phyloP scores from a whole-genome alignment of 2,888 invertebrate species.

The Plusia festucae region DNA sequence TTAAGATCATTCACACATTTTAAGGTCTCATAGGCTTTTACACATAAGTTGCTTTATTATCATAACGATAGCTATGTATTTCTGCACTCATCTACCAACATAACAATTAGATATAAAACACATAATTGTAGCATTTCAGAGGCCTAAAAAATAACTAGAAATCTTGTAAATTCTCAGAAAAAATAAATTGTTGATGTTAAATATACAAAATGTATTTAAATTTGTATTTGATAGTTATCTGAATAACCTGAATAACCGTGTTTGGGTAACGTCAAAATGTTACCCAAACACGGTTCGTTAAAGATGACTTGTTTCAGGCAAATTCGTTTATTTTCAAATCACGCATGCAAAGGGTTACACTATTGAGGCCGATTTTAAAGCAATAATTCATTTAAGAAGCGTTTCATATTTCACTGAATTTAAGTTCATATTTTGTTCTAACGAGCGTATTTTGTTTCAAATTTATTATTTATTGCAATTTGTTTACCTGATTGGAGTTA shows the following conservation, averaged over 20 bases:
- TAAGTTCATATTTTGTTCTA: constrained; percentile 7
- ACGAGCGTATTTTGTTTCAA: constrained; percentile 15
- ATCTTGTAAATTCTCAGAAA: too few relatives aligned
- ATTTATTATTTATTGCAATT: constrained; percentile 26
- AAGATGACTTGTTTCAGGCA: not conserved
- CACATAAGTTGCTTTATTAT: too few relatives aligned
- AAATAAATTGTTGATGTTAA: too few relatives aligned
- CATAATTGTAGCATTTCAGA: too few relatives aligned
- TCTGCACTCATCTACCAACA: too few relatives aligned
- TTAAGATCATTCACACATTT: constrained; percentile 31
- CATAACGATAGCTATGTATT: too few relatives aligned
- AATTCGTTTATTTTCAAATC: not conserved
- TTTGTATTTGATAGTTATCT: not conserved
- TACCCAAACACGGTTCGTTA: not conserved
- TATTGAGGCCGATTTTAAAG: not conserved
- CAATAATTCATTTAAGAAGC: constrained; percentile 11
- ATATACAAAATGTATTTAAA: too few relatives aligned
- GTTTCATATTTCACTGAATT: not conserved
- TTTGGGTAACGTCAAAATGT: not conserved
- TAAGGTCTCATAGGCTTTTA: not conserved
- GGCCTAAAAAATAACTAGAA: too few relatives aligned
- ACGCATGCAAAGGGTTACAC: not conserved
- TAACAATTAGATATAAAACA: too few relatives aligned
- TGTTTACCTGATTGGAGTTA: constrained; percentile 16
- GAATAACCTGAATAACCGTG: too few relatives aligned